phyloP scores from a whole-genome alignment of 2,888 invertebrate species.

The Acanthosepion lycidas region DNA sequence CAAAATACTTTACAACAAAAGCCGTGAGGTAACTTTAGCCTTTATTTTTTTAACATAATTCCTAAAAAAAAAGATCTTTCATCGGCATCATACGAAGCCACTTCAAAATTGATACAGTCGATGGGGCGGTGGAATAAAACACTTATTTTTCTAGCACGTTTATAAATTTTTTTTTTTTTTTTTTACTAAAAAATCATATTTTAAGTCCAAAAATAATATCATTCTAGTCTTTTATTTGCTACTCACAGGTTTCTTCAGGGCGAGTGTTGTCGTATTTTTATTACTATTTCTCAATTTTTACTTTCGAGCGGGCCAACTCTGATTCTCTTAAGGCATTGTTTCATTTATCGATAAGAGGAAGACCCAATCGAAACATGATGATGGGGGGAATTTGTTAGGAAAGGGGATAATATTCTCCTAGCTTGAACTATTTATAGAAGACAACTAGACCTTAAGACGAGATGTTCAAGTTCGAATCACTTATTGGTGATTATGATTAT shows the following conservation, averaged over 20 bases:
- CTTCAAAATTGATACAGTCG: neutral
- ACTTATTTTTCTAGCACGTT: slow-evolving; percentile 5
- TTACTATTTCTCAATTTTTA: neutral
- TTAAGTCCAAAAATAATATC: neutral
- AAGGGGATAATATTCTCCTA: neutral
- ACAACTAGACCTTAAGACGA: neutral
- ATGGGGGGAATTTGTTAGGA: neutral
- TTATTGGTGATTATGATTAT: neutral
- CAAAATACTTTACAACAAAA: slow-evolving; percentile 21
- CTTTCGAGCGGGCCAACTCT: neutral
- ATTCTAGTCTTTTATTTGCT: neutral
- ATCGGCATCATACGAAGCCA: neutral
- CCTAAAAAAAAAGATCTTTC: neutral
- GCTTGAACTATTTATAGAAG: neutral
- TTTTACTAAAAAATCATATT: neutral
- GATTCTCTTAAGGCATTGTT: no score
- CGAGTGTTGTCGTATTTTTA: neutral
- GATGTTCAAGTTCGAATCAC: neutral
- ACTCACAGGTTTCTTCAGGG: neutral
- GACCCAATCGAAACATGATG: neutral
- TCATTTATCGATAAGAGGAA: neutral
- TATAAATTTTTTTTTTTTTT: neutral
- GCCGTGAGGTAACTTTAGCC: slow-evolving; percentile 14
- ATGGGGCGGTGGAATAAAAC: neutral
- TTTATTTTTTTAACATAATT: neutral